These are phyloP conservation scores for Leistus spinibarbis DNA, from an alignment of 2,888 invertebrate genomes.

Conservation along the genomic window DNA sequence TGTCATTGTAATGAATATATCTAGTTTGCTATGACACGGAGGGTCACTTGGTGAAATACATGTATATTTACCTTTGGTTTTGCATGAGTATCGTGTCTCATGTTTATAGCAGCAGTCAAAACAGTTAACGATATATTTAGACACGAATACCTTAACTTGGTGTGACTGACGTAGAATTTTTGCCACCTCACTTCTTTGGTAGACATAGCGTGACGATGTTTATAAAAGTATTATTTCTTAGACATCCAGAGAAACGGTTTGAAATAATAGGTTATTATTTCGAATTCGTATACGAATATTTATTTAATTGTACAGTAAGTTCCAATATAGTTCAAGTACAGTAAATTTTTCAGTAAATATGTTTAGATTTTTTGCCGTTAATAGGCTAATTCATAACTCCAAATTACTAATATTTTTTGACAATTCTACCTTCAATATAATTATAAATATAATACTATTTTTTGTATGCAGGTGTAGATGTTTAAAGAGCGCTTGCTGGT, in stretches of 20 bases:
- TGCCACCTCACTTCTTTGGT: neutral
- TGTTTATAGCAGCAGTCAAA: too few relatives aligned
- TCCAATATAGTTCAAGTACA: too few relatives aligned
- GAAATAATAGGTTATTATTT: neutral
- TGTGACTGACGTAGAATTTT: neutral
- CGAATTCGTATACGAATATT: neutral
- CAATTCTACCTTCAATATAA: too few relatives aligned
- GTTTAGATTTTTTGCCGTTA: too few relatives aligned
- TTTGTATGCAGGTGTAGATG: too few relatives aligned
- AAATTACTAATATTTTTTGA: too few relatives aligned
- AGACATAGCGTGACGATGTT: neutral
- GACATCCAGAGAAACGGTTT: neutral
- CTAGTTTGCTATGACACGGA: neutral
- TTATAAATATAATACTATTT: too few relatives aligned
- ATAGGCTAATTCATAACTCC: too few relatives aligned
- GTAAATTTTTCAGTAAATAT: too few relatives aligned
- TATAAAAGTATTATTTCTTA: neutral
- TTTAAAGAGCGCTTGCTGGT: too few relatives aligned
- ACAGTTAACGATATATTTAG: neutral
- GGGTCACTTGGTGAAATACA: neutral
- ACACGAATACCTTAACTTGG: neutral
- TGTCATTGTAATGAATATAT: neutral
- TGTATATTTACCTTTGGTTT: neutral
- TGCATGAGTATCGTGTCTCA: neutral
- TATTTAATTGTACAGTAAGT: too few relatives aligned